Evolutionary conservation across 1,140 invertebrate species (phyloP), one percentile per base, ranked within the genome.

Genomic region (Zaprionus vittiger): DNA sequence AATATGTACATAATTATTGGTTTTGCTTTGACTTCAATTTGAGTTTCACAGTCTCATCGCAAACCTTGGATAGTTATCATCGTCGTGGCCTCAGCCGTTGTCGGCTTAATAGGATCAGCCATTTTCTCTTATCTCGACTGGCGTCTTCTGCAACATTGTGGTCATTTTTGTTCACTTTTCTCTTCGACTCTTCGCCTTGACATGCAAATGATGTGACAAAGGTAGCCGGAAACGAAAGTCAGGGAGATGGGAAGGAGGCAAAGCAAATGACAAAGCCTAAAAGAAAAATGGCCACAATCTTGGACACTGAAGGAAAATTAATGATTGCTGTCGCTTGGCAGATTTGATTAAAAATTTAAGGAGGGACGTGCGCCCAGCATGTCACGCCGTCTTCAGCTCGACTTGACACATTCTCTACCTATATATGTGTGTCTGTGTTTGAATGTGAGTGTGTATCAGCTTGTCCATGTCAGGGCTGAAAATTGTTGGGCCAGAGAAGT

Each of bases 301-400:
- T 77, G 70, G 74, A 65, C 56, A 61, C 70, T 66, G 70, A 77
- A 73, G 74, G 74, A 73, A 77, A 77, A 77, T 77, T 77, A 77
- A 77, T 74, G 76, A 78, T 60, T 64, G 59, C 65, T 78, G 76
- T 74, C 76, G 71, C 64, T 60, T 31, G 55, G 34, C 71, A 64
- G 72, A 74, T 78, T 78, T 78, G 76, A 74, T 78, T 74, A 78
- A 78, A 77, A 74, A 78, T 78, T 74, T 68, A 78, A 69, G 41
- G 60, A 67, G 57, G 26, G 26, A 55, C 57, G 52, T 55, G 62
- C 63, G 69, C 37, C 69, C 62, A 61, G 63, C 56, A 56, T 68
- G 76, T 78, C 76, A 78, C 31, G 62, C 71, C 71, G 71, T 67
- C 60, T 74, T 78, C 76, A 78, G 71, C 65, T 69, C 61, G 71